Percentiles rank a stretch among this genome's conserved stretches.
phyloP scores from a whole-genome alignment of 2,113 vertebrate genomes.

The Cardinalis cardinalis region DNA sequence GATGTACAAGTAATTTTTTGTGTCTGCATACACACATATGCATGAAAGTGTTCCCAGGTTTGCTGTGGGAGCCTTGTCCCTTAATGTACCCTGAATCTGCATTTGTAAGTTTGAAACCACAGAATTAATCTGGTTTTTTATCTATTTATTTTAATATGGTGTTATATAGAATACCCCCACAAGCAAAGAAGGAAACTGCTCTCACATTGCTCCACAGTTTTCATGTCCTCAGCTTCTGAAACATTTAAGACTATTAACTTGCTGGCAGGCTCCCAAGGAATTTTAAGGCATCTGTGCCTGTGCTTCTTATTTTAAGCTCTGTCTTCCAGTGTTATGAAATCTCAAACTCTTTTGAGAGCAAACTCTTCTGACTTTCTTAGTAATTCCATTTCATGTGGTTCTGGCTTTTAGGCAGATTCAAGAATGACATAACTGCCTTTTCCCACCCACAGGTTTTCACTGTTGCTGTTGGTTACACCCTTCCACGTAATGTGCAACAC shows the following conservation, averaged over 20 bases:
- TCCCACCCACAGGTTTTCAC: slow-evolving; percentile 20
- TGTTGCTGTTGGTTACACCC: not conserved
- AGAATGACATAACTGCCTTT: slow-evolving; percentile 1
- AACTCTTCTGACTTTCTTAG: slow-evolving; percentile 5
- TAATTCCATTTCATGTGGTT: slow-evolving; percentile 31
- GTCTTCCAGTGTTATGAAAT: slow-evolving; percentile 25
- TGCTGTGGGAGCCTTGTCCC: not conserved
- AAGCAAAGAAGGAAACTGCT: not conserved
- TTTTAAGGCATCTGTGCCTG: not conserved
- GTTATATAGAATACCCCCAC: not conserved
- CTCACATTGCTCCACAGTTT: not conserved
- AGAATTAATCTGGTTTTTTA: not conserved
- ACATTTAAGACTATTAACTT: slow-evolving; percentile 2
- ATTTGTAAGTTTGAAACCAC: not conserved
- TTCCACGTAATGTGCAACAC: not conserved
- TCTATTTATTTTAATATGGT: not conserved
- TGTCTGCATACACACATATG: not conserved
- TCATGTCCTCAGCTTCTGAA: slow-evolving; percentile 34
- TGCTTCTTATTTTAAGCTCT: slow-evolving; percentile 34
- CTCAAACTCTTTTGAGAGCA: not conserved
- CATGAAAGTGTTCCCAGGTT: not conserved
- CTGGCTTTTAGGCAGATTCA: slow-evolving; percentile 28
- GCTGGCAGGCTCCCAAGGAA: not conserved
- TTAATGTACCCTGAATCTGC: not conserved
- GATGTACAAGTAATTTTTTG: not conserved